Base-by-base conservation (phyloP, 2,888 invertebrate genomes). In the Drosophila eohydei region DNA sequence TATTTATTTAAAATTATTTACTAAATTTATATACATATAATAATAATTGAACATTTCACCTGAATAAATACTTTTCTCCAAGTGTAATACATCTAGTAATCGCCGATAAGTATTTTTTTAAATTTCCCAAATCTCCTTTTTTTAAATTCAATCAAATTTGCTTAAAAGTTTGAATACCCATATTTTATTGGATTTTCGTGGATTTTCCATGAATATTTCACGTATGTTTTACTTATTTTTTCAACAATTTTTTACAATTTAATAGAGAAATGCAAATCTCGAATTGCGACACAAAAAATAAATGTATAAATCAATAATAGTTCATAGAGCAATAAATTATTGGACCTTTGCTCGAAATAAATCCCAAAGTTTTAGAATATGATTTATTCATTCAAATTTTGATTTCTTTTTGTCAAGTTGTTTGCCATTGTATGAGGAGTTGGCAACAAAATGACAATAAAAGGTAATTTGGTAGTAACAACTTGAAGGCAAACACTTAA, bases 401-500 rank as follows among this genome's bases (percentile, higher is more conserved):
- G 74, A 57, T 65, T 28, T 60, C 2, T 21, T 38, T 74, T 66
- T 52, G 44, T 59, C 34, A 48, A 26, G 8, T 54, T 58, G 51
- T 30, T 30, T 41, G 51, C 89, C 87, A 86, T 88, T 78, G 87
- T 84, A 21, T 54, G 52, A 8, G 50, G 51, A 46, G 54, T 52
- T 48, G 46, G 57, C 21, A 38, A 32, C 68, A 48, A 70, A 80
- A 80, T 74, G 74, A 86, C 89, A 84, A 88, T 87, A 89, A 84
- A 87, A 84, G 87, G 83, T 89, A 86, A 84, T 84, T 86, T 78
- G 65, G 87, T 75, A 78, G 87, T 75, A 86, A 89, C 87, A 84
- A 88, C 87, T 83, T 83, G 58, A 71, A 77, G 83, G 81, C 83
- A 87, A 86, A 84, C 84, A 89, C 87, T 76, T 84, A 83, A 88